These are phyloP conservation scores for Tachysurus fulvidraco DNA, from an alignment of 2,113 vertebrate species.

Conservation along the genomic window DNA sequence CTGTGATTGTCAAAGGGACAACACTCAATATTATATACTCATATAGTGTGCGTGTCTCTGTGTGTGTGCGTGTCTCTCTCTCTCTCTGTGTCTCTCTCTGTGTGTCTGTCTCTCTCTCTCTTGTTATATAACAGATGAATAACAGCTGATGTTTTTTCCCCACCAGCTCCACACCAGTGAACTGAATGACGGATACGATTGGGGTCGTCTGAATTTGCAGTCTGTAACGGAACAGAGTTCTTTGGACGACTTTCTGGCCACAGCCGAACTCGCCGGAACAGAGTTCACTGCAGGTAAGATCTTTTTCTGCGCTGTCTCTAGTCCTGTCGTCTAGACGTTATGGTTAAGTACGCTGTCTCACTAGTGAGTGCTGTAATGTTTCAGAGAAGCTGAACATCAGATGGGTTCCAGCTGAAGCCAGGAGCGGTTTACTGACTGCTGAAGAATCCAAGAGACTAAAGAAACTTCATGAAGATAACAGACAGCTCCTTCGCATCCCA, in stretches of 20 bases:
- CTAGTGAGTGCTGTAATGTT: background rate
- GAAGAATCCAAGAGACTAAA: constrained; percentile 80
- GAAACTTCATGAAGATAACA: constrained; percentile 87
- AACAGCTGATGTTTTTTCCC: background rate
- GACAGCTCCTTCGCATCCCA: constrained; percentile 84
- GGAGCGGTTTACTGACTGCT: constrained; percentile 78
- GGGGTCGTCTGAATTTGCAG: constrained; percentile 85
- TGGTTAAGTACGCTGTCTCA: background rate
- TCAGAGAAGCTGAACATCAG: constrained; percentile 91
- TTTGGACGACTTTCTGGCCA: constrained; percentile 92
- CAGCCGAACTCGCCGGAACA: constrained; percentile 92
- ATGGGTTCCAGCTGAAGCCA: constrained; percentile 82
- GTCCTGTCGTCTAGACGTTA: background rate
- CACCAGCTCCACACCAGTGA: constrained; percentile 89
- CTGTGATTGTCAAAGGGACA: background rate
- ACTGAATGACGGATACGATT: constrained; percentile 85
- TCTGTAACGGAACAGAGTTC: constrained; percentile 92
- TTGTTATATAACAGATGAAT: no score
- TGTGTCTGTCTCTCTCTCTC: no score
- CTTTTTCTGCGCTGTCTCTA: background rate
- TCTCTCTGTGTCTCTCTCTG: no score
- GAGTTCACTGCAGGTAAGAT: constrained; percentile 87
- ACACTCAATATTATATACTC: no score
- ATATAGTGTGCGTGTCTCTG: no score
- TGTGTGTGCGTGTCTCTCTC: no score